These are phyloP conservation scores for Hyphantria cunea DNA, from an alignment of 1,140 invertebrate species.

Conservation along the genomic window DNA sequence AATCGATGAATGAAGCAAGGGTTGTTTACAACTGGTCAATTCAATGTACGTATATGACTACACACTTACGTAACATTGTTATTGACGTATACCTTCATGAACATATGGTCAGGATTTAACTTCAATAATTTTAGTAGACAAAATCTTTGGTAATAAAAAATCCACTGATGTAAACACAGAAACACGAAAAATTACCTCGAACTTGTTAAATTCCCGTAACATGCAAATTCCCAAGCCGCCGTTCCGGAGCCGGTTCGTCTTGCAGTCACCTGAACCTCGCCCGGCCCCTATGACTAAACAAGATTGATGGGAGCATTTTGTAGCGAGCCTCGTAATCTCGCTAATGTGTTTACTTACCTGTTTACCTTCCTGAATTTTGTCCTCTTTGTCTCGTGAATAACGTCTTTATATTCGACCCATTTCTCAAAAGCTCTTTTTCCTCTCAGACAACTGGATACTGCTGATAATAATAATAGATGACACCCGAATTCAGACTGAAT, in stretches of 20 bases:
- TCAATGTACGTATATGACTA: background rate
- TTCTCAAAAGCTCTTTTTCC: slow-evolving; percentile 51
- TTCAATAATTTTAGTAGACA: too few species aligned
- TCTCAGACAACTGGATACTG: slow-evolving; percentile 37
- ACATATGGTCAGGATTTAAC: too few species aligned
- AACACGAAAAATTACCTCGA: background rate
- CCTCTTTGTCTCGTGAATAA: slow-evolving; percentile 51
- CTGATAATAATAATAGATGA: slow-evolving; percentile 60
- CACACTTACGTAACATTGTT: too few species aligned
- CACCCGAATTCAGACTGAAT: slow-evolving; percentile 43
- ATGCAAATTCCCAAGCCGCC: slow-evolving; percentile 6
- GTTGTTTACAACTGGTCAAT: background rate
- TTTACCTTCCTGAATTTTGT: slow-evolving; percentile 50
- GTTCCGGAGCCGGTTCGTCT: background rate
- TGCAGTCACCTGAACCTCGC: slow-evolving; percentile 11
- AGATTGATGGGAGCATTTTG: slow-evolving; percentile 47
- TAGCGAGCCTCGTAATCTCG: slow-evolving; percentile 47
- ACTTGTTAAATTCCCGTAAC: slow-evolving; percentile 23
- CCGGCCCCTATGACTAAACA: slow-evolving; percentile 37
- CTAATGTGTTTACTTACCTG: slow-evolving; percentile 71
- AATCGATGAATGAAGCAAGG: background rate
- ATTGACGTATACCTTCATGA: too few species aligned
- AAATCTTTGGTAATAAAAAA: slow-evolving; percentile 6
- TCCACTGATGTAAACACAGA: background rate
- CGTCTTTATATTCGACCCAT: slow-evolving; percentile 50